Evolutionary conservation across 2,797 vertebrate genomes (phyloP).

Genomic region (Adrianichthys oophorus): DNA sequence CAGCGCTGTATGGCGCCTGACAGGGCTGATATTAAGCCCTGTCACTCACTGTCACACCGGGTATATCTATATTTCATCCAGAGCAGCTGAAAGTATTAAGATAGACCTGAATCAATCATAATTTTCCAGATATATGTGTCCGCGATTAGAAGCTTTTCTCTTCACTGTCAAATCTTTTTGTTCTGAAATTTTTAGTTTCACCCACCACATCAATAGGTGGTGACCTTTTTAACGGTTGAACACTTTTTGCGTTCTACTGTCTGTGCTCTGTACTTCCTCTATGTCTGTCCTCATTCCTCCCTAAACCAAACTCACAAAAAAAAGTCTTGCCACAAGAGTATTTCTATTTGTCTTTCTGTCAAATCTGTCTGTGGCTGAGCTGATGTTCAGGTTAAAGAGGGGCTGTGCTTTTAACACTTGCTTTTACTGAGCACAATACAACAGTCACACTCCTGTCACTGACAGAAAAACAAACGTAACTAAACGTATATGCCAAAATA

Average conservation of each 20-base stretch:
- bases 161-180: slow-evolving; percentile 3
- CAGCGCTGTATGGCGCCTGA: slow-evolving; percentile 48
- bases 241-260: not conserved
- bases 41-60: slow-evolving; percentile 64
- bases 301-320: too few species aligned
- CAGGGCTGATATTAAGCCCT: slow-evolving; percentile 56
- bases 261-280: not conserved
- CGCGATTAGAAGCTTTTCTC: not conserved
- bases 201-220: not conserved
- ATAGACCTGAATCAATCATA: slow-evolving; percentile 36
- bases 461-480: too few species aligned
- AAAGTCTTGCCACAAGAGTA: too few species aligned
- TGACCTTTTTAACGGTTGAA: not conserved
- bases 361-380: too few species aligned
- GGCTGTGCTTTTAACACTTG: too few species aligned
- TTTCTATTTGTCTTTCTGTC: too few species aligned
- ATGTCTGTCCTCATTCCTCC: not conserved
- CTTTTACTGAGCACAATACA: too few species aligned
- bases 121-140: slow-evolving; percentile 10
- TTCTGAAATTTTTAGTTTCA: slow-evolving; percentile 4
- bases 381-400: too few species aligned
- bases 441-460: too few species aligned
- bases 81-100: slow-evolving; percentile 26
- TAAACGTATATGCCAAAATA: too few species aligned
- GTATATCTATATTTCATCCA: slow-evolving; percentile 35